Evolutionary conservation across 1,140 invertebrate genomes (phyloP), one percentile per base, ranked within the genome.

Genomic region (Heliconius congener): DNA sequence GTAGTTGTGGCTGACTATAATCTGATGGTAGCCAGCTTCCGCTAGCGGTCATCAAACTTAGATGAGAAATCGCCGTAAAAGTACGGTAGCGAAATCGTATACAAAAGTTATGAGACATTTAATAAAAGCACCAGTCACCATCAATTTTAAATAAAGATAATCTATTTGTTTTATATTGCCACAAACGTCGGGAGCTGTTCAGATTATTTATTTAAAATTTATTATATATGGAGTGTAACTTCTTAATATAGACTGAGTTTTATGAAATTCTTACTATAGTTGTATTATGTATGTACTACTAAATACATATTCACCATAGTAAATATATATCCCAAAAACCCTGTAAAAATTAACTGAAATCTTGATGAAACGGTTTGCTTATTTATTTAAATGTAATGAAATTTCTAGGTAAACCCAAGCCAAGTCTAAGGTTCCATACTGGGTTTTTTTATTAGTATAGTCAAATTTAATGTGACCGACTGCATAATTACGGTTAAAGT

Each of bases 11-110:
- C 72, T 71, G 73, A 55, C 23, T 78, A 79, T 81, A 84, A 80
- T 81, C 83, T 78, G 78, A 80, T 82, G 76, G 60, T 71, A 77
- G 74, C 70, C 74, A 77, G 77, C 73, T 79, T 81, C 80, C 77
- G 76, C 78, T 76, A 79, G 76, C 78, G 78, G 82, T 82, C 80
- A 78, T 84, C 78, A 82, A 81, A 80, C 81, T 73, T 80, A 75
- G 74, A 76, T 71, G 75, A 77, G 70, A 72, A 75, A 75, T 39
- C 52, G 11, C 60, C 37, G 46, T 39, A 77, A 78, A 78, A 78
- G 57, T 70, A 74, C 72, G 55, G 57, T 78, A 73, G 50, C 55
- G 23, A 72, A 66, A 78, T 79, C 73, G 9, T 37, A 37, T 39
- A 71, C 23, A 37, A 79, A 78, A 74, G 30, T 50, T 37, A 77